phyloP scores from a whole-genome alignment of 2,113 vertebrate genomes.

The Microcebus murinus region DNA sequence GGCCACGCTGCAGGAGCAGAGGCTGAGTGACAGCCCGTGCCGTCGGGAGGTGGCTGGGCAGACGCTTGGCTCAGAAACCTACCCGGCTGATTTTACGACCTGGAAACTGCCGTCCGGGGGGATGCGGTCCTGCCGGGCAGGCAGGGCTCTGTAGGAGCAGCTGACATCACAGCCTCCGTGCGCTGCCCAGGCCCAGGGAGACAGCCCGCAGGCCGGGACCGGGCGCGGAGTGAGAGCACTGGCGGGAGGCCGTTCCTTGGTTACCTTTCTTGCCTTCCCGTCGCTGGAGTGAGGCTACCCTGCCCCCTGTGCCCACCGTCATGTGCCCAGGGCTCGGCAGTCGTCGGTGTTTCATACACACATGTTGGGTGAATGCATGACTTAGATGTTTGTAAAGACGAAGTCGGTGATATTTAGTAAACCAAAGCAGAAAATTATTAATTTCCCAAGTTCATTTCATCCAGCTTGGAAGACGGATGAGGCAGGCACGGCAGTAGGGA shows the following conservation, averaged over 20 bases:
- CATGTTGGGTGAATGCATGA: too few relatives aligned
- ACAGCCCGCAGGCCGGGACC: background rate
- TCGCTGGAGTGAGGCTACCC: background rate
- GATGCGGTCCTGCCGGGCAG: background rate
- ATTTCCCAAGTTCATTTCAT: background rate
- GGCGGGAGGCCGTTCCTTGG: background rate
- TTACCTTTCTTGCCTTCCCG: background rate
- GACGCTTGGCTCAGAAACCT: background rate
- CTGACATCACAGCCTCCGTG: background rate
- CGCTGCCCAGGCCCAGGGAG: background rate
- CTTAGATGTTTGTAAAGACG: background rate
- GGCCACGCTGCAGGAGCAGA: background rate
- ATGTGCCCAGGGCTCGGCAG: background rate
- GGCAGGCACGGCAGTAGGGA: fast-evolving
- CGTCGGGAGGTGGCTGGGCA: background rate
- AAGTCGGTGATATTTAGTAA: background rate
- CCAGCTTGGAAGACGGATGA: too few relatives aligned
- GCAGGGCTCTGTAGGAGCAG: background rate
- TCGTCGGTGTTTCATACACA: too few relatives aligned
- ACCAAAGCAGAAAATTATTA: background rate
- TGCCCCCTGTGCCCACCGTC: background rate
- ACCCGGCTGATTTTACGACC: too few relatives aligned
- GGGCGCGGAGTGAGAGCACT: background rate
- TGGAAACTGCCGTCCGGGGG: background rate
- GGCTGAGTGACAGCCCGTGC: fast-evolving